Evolutionary conservation across 2,888 invertebrate genomes (phyloP).

Genomic region (Aplocera efformata): DNA sequence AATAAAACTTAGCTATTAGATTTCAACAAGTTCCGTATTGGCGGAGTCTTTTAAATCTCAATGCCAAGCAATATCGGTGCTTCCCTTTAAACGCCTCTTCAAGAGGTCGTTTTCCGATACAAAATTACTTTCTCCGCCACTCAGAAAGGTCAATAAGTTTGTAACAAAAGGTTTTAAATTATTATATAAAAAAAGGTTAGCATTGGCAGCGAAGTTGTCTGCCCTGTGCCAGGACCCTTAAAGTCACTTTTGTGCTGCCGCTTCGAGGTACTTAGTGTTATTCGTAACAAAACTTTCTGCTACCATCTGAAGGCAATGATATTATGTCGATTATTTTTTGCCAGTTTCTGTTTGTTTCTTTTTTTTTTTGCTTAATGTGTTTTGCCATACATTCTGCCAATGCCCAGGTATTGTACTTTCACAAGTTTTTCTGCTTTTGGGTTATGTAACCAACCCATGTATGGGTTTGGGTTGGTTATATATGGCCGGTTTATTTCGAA

Average conservation of each 20-base stretch:
- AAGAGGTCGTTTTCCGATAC: constrained; percentile 36
- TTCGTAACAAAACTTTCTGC: not conserved
- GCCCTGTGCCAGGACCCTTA: constrained; percentile 7
- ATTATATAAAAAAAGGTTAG: constrained; percentile 23
- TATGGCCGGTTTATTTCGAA: no score
- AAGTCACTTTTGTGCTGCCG: constrained; percentile 7
- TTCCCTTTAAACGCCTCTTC: constrained; percentile 33
- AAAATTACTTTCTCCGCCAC: constrained; percentile 41
- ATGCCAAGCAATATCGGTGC: constrained; percentile 28
- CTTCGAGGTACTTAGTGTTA: constrained; percentile 1
- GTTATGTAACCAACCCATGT: no score
- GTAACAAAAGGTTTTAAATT: constrained; percentile 35
- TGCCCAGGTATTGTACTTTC: no score
- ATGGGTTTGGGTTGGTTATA: no score
- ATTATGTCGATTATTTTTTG: no score
- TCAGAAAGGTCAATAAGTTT: constrained; percentile 45
- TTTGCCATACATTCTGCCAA: no score
- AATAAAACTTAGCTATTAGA: not conserved
- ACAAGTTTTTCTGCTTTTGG: no score
- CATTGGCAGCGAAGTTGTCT: constrained; percentile 8
- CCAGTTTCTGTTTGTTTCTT: no score
- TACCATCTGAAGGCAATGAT: not conserved
- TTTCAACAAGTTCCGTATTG: constrained; percentile 10
- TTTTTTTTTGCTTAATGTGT: no score
- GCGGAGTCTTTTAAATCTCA: constrained; percentile 27